These are phyloP conservation scores for Sciurus carolinensis DNA, from an alignment of 2,797 vertebrate genomes.

Conservation along the genomic window DNA sequence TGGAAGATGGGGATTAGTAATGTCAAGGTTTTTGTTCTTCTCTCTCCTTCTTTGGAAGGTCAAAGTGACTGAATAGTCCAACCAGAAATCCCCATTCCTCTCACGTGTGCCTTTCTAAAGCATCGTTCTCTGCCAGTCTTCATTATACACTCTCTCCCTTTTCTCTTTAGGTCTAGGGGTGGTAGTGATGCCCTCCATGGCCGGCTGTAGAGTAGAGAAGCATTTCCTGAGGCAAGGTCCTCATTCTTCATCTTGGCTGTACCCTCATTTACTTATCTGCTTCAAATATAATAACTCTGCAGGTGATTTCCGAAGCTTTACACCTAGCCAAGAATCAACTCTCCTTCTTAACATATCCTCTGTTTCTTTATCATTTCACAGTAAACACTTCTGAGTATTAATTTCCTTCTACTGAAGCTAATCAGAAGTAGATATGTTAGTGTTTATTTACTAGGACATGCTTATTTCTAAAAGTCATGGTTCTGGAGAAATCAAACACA, in stretches of 20 bases:
- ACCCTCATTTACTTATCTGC: not conserved
- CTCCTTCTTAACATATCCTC: not conserved
- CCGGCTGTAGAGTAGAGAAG: not conserved
- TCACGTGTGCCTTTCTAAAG: not conserved
- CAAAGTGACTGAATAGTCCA: not conserved
- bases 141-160: too few species aligned
- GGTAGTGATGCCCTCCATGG: not conserved
- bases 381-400: slow-evolving; percentile 8
- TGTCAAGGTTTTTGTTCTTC: not conserved
- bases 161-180: not conserved
- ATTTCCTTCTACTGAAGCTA: not conserved
- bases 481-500: slow-evolving; percentile 34
- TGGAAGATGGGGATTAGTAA: not conserved
- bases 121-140: not conserved
- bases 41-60: not conserved
- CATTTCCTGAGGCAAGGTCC: not conserved
- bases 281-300: not conserved
- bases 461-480: slow-evolving; percentile 57
- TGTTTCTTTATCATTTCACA: not conserved
- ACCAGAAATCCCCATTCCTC: not conserved
- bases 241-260: not conserved
- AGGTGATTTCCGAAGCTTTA: not conserved
- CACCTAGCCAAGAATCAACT: not conserved
- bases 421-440: not conserved
- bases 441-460: slow-evolving; percentile 19